phyloP scores from a whole-genome alignment of 2,113 vertebrate species.

The Scopus umbretta region DNA sequence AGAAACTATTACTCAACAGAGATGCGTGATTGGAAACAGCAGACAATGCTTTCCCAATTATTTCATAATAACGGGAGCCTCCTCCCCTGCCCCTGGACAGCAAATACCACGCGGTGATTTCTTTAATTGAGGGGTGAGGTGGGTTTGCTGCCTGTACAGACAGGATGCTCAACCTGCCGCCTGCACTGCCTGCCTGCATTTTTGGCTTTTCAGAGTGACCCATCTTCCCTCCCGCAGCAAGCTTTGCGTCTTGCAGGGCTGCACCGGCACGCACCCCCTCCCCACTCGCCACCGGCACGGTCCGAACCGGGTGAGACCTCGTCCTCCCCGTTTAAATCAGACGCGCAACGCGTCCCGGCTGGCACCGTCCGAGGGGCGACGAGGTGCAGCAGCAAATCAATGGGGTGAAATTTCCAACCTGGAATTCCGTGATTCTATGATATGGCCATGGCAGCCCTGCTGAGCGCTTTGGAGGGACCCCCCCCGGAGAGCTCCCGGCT shows the following conservation, averaged over 20 bases:
- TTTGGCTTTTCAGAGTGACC: not conserved
- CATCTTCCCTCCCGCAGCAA: not conserved
- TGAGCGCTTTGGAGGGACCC: not conserved
- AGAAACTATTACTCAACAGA: not conserved
- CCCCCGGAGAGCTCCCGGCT: not conserved
- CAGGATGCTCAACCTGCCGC: not conserved
- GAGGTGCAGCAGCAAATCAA: not conserved
- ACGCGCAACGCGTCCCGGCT: not conserved
- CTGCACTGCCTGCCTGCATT: not conserved
- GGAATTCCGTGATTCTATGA: too few species aligned
- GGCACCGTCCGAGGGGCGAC: not conserved
- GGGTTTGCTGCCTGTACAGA: not conserved
- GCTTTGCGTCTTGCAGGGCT: not conserved
- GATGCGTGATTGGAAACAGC: too few species aligned
- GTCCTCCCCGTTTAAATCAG: not conserved
- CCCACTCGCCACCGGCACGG: fast-evolving
- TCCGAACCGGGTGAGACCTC: not conserved
- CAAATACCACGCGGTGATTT: not conserved
- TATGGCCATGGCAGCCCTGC: not conserved
- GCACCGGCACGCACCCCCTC: not conserved
- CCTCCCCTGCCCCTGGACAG: not conserved
- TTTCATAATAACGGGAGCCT: not conserved
- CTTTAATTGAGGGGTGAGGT: not conserved
- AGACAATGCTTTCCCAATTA: not conserved
- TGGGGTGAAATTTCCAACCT: too few species aligned